These are phyloP conservation scores for Ophion ellenae DNA, from an alignment of 2,888 invertebrate species.

Conservation along the genomic window DNA sequence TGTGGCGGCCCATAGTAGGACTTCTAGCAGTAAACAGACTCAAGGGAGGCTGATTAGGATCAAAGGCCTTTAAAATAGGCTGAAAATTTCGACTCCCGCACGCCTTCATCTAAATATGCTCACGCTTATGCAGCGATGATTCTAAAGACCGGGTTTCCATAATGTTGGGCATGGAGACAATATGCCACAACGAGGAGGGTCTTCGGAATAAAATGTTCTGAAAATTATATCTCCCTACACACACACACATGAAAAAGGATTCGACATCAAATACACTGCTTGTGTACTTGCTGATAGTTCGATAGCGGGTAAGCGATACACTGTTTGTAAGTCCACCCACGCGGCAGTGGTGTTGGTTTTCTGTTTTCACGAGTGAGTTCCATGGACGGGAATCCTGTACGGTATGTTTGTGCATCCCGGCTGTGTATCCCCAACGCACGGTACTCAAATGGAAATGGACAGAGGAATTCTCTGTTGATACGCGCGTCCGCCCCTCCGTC, in stretches of 20 bases:
- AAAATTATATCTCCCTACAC: not conserved
- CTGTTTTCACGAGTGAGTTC: constrained; percentile 53
- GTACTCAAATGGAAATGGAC: constrained; percentile 64
- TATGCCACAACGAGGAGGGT: too few species aligned
- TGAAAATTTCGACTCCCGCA: too few species aligned
- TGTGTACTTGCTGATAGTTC: constrained; percentile 41
- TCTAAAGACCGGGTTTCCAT: too few species aligned
- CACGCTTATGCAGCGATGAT: too few species aligned
- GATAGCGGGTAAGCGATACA: constrained; percentile 45
- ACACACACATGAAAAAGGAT: not conserved
- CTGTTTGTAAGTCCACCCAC: constrained; percentile 55
- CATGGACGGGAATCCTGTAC: constrained; percentile 63
- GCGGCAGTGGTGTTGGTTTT: constrained; percentile 47
- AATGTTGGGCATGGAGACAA: too few species aligned
- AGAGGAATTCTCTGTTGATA: constrained; percentile 59
- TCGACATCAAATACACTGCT: constrained; percentile 6
- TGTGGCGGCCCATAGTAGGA: too few species aligned
- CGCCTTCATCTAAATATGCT: too few species aligned
- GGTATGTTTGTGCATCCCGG: constrained; percentile 55
- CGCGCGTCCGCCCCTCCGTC: constrained; percentile 9
- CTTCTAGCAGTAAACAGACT: too few species aligned
- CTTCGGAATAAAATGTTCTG: too few species aligned
- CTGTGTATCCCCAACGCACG: constrained; percentile 40
- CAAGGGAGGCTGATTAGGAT: too few species aligned
- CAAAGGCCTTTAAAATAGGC: too few species aligned